Conservation (phyloP, 35 echinoderm and acorn worm species). For the Amphiura filiformis region DNA sequence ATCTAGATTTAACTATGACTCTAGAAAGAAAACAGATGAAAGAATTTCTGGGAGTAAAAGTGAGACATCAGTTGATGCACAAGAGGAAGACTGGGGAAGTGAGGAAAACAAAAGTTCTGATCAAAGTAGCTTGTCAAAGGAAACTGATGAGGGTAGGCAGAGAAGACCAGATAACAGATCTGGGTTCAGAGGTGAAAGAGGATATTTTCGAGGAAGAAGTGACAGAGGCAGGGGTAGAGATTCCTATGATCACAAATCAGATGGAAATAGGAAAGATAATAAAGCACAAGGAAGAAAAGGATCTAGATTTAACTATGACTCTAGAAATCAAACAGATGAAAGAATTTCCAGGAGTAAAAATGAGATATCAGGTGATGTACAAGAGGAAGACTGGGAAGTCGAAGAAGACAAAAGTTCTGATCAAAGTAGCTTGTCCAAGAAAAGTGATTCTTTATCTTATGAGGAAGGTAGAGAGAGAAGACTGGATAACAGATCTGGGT, state of each 20-base stretch:
- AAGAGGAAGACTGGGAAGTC: neutral
- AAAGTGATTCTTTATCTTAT: neutral
- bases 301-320: no score
- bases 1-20: no score
- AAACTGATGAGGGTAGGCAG: neutral
- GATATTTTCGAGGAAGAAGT: neutral
- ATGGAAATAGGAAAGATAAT: neutral
- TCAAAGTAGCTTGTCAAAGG: no score
- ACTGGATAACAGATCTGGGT: neutral
- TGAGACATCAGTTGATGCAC: neutral
- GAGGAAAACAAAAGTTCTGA: no score
- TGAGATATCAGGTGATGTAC: neutral
- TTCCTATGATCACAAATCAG: neutral
- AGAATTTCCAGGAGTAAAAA: no score
- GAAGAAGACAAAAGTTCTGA: neutral
- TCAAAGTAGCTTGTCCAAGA: neutral
- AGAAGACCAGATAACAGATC: neutral
- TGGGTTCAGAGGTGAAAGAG: neutral
- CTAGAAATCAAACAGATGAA: no score
- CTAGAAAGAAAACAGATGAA: no score
- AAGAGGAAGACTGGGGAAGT: no score
- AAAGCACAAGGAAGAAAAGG: neutral
- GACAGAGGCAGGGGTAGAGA: neutral
- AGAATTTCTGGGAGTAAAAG: no score
- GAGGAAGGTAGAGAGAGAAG: neutral